A percentile compares a stretch with the other conserved stretches of the same genome.
phyloP scores from a whole-genome alignment of 2,797 vertebrate species.

The Kryptopterus vitreolus region DNA sequence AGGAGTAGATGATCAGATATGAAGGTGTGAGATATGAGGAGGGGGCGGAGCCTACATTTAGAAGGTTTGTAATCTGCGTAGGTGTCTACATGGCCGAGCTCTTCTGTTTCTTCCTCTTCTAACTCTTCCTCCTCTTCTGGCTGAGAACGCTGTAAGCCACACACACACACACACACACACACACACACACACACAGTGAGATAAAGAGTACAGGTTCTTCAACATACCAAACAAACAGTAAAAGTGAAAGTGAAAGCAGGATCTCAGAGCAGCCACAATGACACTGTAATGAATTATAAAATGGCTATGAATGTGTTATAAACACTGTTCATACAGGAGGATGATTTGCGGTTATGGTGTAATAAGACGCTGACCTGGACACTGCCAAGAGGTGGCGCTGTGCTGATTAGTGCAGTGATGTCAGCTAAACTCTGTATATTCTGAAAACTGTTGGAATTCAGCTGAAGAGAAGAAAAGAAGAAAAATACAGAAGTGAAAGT shows the following conservation, averaged over 20 bases:
- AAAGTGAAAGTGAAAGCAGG: constrained; percentile 57
- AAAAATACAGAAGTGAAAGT: constrained; percentile 48
- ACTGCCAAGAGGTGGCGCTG: constrained; percentile 81
- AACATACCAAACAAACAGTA: constrained; percentile 40
- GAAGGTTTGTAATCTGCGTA: constrained; percentile 94
- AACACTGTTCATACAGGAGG: neutral
- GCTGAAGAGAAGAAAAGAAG: constrained; percentile 69
- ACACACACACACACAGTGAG: constrained; percentile 54
- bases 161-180: constrained; percentile 60
- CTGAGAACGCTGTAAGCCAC: constrained; percentile 62
- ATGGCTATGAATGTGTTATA: neutral
- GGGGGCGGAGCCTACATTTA: constrained; percentile 79
- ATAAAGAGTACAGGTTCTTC: constrained; percentile 55
- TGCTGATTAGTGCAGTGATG: constrained; percentile 80
- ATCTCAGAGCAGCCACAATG: constrained; percentile 20
- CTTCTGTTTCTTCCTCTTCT: constrained; percentile 89
- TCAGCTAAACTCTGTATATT: constrained; percentile 82
- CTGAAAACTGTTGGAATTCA: constrained; percentile 75
- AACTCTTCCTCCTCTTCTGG: constrained; percentile 90
- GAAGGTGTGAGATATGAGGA: neutral
- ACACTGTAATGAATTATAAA: neutral
- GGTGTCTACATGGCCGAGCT: constrained; percentile 92
- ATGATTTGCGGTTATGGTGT: neutral
- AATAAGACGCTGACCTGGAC: constrained; percentile 77
- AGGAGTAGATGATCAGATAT: neutral